Percentiles rank a stretch among this genome's conserved stretches.
Evolutionary conservation across 2,888 invertebrate species (phyloP).

Genomic region (Lepeophtheirus nordmannii): DNA sequence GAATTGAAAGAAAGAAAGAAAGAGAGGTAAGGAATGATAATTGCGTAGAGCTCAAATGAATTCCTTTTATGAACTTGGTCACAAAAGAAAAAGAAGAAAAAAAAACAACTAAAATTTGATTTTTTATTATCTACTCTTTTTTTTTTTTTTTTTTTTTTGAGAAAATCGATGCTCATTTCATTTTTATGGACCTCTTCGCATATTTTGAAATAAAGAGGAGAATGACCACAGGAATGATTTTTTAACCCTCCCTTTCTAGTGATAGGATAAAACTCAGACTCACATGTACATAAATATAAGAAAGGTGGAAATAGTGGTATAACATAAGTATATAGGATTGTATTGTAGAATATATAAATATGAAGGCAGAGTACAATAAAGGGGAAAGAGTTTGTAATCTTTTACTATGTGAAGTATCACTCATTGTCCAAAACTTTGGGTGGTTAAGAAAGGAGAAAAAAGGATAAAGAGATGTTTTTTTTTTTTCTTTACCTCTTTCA

Average conservation of each 20-base stretch:
- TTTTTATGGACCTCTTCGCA: not conserved
- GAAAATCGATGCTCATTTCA: conserved; percentile 8
- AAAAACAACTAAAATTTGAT: not conserved
- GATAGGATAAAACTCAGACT: no score
- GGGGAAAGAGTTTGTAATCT: no score
- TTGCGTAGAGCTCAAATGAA: not conserved
- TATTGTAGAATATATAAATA: no score
- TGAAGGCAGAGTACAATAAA: no score
- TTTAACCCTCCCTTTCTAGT: not conserved
- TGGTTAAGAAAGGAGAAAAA: not conserved
- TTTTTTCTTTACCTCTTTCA: not conserved
- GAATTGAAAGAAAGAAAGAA: no score
- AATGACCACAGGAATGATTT: conserved; percentile 6
- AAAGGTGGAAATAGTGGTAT: no score
- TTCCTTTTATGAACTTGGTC: not conserved
- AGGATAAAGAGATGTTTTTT: not conserved
- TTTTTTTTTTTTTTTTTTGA: not conserved
- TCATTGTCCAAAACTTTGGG: not conserved
- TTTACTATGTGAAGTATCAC: no score
- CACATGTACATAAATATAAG: no score
- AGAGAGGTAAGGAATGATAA: not conserved
- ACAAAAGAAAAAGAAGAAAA: not conserved
- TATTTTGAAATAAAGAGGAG: not conserved
- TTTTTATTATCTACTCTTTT: not conserved
- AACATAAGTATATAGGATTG: no score